phyloP scores from a whole-genome alignment of 35 echinoderm and acorn worm species.

The Heliocidaris tuberculata region DNA sequence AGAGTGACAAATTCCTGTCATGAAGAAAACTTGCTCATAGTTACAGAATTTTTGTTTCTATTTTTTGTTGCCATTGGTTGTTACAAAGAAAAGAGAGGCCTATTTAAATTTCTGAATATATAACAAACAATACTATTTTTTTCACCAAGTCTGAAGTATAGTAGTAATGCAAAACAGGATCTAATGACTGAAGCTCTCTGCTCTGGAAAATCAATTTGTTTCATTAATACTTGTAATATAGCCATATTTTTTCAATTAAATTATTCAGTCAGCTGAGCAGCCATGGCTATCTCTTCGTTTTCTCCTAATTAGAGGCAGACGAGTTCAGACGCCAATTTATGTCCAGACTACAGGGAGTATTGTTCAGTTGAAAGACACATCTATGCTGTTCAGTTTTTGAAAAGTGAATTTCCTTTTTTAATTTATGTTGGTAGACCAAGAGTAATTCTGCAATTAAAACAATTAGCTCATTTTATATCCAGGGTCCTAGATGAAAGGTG shows the following conservation, averaged over 20 bases:
- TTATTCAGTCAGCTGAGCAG: background rate
- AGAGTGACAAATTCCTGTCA: too few species aligned
- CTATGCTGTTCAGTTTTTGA: background rate
- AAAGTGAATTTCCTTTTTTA: slow-evolving; percentile 6
- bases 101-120: too few species aligned
- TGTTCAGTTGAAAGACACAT: background rate
- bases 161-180: background rate
- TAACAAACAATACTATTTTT: too few species aligned
- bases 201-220: too few species aligned
- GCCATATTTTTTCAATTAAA: background rate
- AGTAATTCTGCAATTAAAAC: background rate
- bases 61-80: too few species aligned
- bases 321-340: background rate
- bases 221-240: too few species aligned
- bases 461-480: background rate
- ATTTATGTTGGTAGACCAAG: slow-evolving; percentile 8
- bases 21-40: too few species aligned
- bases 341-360: background rate
- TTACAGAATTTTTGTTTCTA: too few species aligned
- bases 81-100: too few species aligned
- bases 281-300: background rate
- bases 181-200: background rate
- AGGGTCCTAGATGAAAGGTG: background rate
- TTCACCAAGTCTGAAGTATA: too few species aligned
- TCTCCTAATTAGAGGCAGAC: background rate